Percentiles rank a stretch among this genome's conserved stretches.
Evolutionary conservation across 2,113 vertebrate genomes (phyloP).

Genomic region (Sminthopsis crassicaudata): DNA sequence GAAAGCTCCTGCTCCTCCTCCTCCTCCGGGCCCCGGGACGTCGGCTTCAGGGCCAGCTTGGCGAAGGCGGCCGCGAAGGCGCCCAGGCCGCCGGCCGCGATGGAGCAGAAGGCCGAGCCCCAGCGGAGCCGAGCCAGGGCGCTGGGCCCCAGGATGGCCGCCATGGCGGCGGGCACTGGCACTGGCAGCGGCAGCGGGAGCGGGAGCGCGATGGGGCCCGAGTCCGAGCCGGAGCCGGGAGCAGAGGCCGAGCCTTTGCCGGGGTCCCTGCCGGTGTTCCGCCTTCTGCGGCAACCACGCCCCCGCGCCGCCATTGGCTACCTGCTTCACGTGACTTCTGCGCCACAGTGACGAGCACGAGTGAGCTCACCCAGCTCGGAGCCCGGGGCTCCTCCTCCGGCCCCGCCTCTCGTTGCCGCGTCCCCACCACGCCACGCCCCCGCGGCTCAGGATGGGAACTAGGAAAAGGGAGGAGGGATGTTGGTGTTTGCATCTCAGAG

Average conservation of each 20-base stretch:
- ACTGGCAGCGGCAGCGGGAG: not conserved
- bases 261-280: not conserved
- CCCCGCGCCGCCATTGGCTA: conserved; percentile 15
- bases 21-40: conserved; percentile 54
- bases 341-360: not conserved
- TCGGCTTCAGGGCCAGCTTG: conserved; percentile 91
- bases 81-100: conserved; percentile 88
- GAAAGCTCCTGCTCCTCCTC: conserved; percentile 3
- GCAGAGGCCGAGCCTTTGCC: not conserved
- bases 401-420: no score
- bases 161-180: conserved; percentile 50
- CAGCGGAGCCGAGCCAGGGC: conserved; percentile 76
- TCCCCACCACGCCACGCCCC: not conserved
- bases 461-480: not conserved
- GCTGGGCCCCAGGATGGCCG: conserved; percentile 11
- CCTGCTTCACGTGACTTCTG: conserved; percentile 29
- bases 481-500: not conserved
- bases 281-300: accelerated
- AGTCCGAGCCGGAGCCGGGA: not conserved
- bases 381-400: no score
- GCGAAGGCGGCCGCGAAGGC: conserved; percentile 91
- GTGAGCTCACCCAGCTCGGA: not conserved
- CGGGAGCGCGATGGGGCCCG: conserved; percentile 9
- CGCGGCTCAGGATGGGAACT: not conserved
- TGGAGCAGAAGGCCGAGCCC: conserved; percentile 85